phyloP scores from a whole-genome alignment of 2,888 invertebrate genomes.

The Morpho helenor region DNA sequence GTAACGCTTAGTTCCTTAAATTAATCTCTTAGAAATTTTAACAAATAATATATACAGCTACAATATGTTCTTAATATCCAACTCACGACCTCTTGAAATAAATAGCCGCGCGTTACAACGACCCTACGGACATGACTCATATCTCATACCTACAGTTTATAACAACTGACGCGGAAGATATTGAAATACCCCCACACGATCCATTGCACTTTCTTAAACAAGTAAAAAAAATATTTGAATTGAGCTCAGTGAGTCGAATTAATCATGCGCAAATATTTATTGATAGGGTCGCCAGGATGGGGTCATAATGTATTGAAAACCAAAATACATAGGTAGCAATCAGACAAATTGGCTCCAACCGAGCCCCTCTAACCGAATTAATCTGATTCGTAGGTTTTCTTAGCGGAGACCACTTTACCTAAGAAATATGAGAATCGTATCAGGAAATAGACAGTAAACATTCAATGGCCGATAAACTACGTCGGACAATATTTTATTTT shows the following conservation, averaged over 20 bases:
- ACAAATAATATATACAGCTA: too few species aligned
- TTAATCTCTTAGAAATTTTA: too few species aligned
- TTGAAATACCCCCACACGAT: slow-evolving; percentile 15
- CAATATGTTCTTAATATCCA: too few species aligned
- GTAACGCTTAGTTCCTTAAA: too few species aligned
- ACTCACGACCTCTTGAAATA: too few species aligned
- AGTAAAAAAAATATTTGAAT: slow-evolving; percentile 51
- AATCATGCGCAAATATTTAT: slow-evolving; percentile 79
- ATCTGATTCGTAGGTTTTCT: slow-evolving; percentile 75
- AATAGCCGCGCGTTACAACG: too few species aligned
- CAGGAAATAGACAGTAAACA: slow-evolving; percentile 15
- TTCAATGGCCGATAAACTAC: slow-evolving; percentile 1
- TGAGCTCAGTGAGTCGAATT: slow-evolving; percentile 59
- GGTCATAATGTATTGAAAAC: slow-evolving; percentile 75
- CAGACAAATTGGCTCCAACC: slow-evolving; percentile 79
- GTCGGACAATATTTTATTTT: too few species aligned
- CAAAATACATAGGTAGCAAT: slow-evolving; percentile 69
- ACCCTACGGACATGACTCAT: too few species aligned
- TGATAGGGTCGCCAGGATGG: slow-evolving; percentile 71
- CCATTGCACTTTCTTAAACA: slow-evolving; percentile 34
- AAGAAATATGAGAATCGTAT: slow-evolving; percentile 42
- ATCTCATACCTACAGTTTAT: neutral
- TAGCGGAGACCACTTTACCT: slow-evolving; percentile 65
- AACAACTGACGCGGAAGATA: slow-evolving; percentile 8
- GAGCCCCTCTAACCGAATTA: slow-evolving; percentile 74